These are phyloP conservation scores for Tetanocera ferruginea DNA, from an alignment of 2,888 invertebrate species.

Conservation along the genomic window DNA sequence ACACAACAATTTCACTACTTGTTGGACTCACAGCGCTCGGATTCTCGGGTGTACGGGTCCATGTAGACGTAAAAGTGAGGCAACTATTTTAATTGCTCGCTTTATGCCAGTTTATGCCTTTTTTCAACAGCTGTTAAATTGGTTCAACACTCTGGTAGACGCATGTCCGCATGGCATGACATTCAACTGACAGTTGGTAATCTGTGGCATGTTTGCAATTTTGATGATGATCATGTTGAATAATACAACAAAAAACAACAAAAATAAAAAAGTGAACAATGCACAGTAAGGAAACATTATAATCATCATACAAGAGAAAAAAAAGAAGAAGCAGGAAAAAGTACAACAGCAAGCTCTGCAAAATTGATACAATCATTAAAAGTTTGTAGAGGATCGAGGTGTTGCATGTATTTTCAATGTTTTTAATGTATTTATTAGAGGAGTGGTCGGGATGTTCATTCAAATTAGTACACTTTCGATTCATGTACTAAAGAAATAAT, in stretches of 20 bases:
- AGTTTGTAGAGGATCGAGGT: not conserved
- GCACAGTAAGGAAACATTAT: slow-evolving; percentile 26
- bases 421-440: slow-evolving; percentile 25
- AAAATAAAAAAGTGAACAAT: slow-evolving; percentile 26
- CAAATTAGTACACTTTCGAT: slow-evolving; percentile 10
- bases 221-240: slow-evolving; percentile 47
- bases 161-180: slow-evolving; percentile 67
- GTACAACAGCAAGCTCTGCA: slow-evolving; percentile 38
- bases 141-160: slow-evolving; percentile 68
- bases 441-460: slow-evolving; percentile 9
- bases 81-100: slow-evolving; percentile 33
- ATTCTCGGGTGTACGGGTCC: not conserved
- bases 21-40: not conserved
- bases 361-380: slow-evolving; percentile 7
- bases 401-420: not conserved
- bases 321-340: slow-evolving; percentile 41
- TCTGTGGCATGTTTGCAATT: slow-evolving; percentile 67
- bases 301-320: slow-evolving; percentile 41
- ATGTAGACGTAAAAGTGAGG: not conserved
- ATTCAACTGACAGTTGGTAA: slow-evolving; percentile 68
- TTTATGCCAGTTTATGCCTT: slow-evolving; percentile 37
- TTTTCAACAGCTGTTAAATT: slow-evolving; percentile 70
- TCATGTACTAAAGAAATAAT: too few relatives aligned
- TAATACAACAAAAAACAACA: too few relatives aligned
- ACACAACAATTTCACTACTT: slow-evolving; percentile 20